Conservation (phyloP, 2,888 invertebrate species). For the Zeuzera pyrina region DNA sequence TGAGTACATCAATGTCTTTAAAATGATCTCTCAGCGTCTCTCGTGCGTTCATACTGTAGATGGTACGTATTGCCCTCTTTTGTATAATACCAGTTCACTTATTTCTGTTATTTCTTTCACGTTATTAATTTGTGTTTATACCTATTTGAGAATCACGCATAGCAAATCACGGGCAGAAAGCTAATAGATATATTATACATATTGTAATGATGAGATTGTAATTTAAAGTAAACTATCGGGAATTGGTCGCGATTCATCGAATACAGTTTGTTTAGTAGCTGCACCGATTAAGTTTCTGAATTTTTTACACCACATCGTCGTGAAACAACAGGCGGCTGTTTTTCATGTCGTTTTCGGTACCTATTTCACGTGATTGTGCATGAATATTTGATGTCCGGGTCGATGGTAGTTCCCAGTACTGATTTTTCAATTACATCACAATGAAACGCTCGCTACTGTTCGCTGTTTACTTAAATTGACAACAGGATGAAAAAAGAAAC, state of each 20-base stretch:
- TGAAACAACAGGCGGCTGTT: slow-evolving; percentile 53
- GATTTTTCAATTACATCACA: slow-evolving; percentile 69
- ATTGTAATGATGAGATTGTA: neutral
- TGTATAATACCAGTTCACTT: no score
- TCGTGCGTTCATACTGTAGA: no score
- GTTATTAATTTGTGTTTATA: no score
- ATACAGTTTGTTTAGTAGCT: slow-evolving; percentile 43
- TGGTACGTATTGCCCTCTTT: no score
- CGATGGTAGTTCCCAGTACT: slow-evolving; percentile 44
- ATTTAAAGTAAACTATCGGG: slow-evolving; percentile 1
- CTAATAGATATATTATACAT: no score
- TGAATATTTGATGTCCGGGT: slow-evolving; percentile 53
- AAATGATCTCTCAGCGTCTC: no score
- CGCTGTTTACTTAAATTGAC: slow-evolving; percentile 13
- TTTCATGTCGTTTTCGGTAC: slow-evolving; percentile 63
- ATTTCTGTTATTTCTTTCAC: no score
- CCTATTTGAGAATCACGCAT: no score
- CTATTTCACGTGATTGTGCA: slow-evolving; percentile 62
- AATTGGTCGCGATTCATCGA: neutral
- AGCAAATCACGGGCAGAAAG: no score
- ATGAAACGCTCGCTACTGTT: slow-evolving; percentile 34
- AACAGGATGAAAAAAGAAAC: no score
- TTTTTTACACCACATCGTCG: slow-evolving; percentile 57
- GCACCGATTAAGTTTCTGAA: slow-evolving; percentile 59
- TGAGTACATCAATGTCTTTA: no score